Conservation (phyloP, 1,140 invertebrate genomes). For the Dolichoris vasculosae region DNA sequence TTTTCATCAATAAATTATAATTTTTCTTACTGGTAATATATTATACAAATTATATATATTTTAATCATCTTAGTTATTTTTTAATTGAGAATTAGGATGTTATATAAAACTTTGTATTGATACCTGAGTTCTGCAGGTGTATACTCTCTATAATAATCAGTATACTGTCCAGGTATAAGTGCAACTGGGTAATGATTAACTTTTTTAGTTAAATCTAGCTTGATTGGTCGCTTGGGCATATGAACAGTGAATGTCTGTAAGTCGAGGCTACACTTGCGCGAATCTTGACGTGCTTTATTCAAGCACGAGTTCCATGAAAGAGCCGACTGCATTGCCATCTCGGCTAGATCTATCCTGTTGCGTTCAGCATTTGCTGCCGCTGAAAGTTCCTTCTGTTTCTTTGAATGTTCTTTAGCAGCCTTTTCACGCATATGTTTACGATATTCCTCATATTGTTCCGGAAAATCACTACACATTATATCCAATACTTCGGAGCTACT, state of each 20-base stretch:
- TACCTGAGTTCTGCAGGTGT: constrained; percentile 81
- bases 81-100: constrained; percentile 76
- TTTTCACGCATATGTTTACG: constrained; percentile 87
- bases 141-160: constrained; percentile 85
- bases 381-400: constrained; percentile 80
- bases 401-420: constrained; percentile 83
- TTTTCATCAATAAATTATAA: neutral
- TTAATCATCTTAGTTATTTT: too few relatives aligned
- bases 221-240: constrained; percentile 77
- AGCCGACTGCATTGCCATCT: constrained; percentile 90
- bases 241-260: constrained; percentile 86
- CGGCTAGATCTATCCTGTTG: constrained; percentile 83
- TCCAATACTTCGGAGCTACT: constrained; percentile 93
- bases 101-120: constrained; percentile 70
- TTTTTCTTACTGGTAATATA: too few relatives aligned
- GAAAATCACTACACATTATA: constrained; percentile 95
- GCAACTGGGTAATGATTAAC: constrained; percentile 91
- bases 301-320: constrained; percentile 91
- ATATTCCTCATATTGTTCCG: constrained; percentile 95
- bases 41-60: too few relatives aligned
- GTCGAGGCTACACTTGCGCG: constrained; percentile 82
- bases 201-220: constrained; percentile 74
- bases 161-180: constrained; percentile 94
- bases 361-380: constrained; percentile 75
- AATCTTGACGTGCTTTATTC: constrained; percentile 84